A percentile compares a stretch with the other conserved stretches of the same genome.
Evolutionary conservation across 2,888 invertebrate genomes (phyloP).

Genomic region (Autographa gamma): DNA sequence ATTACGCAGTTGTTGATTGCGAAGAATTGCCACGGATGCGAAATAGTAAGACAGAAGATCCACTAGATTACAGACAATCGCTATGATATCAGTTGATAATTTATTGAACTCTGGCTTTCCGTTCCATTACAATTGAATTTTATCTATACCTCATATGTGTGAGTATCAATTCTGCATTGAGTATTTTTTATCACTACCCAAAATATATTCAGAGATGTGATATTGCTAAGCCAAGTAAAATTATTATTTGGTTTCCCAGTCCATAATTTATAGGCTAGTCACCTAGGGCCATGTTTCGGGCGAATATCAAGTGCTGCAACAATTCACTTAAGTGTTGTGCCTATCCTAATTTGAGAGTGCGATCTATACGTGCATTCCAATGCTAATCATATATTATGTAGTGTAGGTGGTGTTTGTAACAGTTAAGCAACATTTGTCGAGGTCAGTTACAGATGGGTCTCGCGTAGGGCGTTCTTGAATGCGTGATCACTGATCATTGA

Average conservation of each 20-base stretch:
- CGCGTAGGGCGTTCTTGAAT: conserved; percentile 38
- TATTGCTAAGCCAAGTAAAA: background rate
- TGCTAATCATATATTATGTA: conserved; percentile 15
- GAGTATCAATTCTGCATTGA: background rate
- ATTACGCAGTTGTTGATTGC: background rate
- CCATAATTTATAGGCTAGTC: background rate
- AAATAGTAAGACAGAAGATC: background rate
- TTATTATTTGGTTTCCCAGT: background rate
- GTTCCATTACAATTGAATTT: background rate
- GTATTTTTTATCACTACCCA: background rate
- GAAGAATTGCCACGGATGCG: background rate
- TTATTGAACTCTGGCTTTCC: background rate
- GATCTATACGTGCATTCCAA: conserved; percentile 33
- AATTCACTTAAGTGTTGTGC: background rate
- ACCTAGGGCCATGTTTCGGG: background rate
- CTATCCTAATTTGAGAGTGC: conserved; percentile 9
- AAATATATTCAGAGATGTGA: background rate
- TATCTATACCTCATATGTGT: background rate
- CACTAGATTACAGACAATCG: conserved; percentile 1
- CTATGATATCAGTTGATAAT: background rate
- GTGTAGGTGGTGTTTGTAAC: conserved; percentile 45
- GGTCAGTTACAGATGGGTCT: conserved; percentile 47
- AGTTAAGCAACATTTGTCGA: conserved; percentile 47
- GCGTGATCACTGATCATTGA: conserved; percentile 18
- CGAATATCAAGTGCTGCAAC: background rate